Conservation (phyloP, 2,797 vertebrate genomes). For the Setipinna tenuifilis region DNA sequence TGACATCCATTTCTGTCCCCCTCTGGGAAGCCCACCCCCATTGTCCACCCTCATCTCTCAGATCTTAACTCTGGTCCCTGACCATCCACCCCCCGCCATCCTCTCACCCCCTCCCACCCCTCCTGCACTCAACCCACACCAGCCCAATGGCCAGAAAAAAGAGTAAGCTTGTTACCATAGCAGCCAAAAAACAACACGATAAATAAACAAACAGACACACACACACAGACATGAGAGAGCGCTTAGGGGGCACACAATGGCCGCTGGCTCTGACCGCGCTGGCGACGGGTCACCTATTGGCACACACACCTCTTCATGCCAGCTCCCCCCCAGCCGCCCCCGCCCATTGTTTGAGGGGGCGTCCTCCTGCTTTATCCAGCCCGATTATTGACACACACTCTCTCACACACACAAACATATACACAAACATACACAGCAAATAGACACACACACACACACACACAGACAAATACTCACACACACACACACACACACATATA, state of each 20-base stretch:
- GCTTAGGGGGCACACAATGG: not conserved
- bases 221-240: not conserved
- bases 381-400: not conserved
- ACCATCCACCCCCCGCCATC: too few species aligned
- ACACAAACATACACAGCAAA: not conserved
- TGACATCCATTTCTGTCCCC: too few species aligned
- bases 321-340: not conserved
- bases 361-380: not conserved
- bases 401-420: not conserved
- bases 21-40: too few species aligned
- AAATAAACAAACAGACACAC: too few species aligned
- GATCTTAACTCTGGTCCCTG: too few species aligned
- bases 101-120: too few species aligned
- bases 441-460: not conserved
- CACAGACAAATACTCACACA: not conserved
- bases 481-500: not conserved
- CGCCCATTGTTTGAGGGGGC: not conserved
- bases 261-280: not conserved
- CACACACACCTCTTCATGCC: not conserved
- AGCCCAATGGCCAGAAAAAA: not conserved
- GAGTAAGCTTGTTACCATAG: not conserved
- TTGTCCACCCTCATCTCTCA: too few species aligned
- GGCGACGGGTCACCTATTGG: not conserved
- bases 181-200: not conserved
- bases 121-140: not conserved